Conservation (phyloP, 1,140 invertebrate species). For the Antheraea pernyi region DNA sequence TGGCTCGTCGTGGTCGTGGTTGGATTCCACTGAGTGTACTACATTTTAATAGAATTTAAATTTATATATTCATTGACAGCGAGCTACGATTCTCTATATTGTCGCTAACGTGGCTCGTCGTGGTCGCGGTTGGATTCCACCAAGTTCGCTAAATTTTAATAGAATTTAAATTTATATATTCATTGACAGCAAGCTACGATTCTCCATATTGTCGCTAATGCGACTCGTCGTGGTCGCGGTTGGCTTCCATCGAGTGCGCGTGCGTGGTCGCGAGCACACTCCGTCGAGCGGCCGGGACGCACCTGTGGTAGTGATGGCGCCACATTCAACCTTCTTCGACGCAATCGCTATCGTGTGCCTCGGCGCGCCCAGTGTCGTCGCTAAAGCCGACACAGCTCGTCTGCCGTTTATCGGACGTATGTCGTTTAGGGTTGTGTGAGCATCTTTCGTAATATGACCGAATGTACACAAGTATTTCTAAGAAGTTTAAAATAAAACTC, state of each 20-base stretch:
- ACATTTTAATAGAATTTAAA: too few species aligned
- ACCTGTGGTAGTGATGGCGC: constrained; percentile 92
- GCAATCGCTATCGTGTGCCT: constrained; percentile 90
- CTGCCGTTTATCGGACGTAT: constrained; percentile 94
- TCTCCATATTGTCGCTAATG: constrained; percentile 81
- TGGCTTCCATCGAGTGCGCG: constrained; percentile 84
- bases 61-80: constrained; percentile 44
- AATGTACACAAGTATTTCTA: neutral
- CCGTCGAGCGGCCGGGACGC: constrained; percentile 81
- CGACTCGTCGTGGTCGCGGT: constrained; percentile 87
- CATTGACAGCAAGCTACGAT: constrained; percentile 79
- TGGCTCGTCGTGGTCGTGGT: constrained; percentile 87
- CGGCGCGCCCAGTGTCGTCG: constrained; percentile 92
- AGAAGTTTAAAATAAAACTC: too few species aligned
- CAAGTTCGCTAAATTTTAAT: constrained; percentile 34
- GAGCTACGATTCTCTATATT: constrained; percentile 81
- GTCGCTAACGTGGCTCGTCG: constrained; percentile 84
- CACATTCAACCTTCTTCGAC: constrained; percentile 95
- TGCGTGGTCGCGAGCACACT: constrained; percentile 47
- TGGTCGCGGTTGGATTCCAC: constrained; percentile 90
- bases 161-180: neutral
- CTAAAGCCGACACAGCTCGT: constrained; percentile 88
- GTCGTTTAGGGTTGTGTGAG: constrained; percentile 26
- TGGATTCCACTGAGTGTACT: constrained; percentile 85
- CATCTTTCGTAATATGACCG: neutral